phyloP scores from a whole-genome alignment of 2,797 vertebrate species.

The Orientallactaga sibirica region DNA sequence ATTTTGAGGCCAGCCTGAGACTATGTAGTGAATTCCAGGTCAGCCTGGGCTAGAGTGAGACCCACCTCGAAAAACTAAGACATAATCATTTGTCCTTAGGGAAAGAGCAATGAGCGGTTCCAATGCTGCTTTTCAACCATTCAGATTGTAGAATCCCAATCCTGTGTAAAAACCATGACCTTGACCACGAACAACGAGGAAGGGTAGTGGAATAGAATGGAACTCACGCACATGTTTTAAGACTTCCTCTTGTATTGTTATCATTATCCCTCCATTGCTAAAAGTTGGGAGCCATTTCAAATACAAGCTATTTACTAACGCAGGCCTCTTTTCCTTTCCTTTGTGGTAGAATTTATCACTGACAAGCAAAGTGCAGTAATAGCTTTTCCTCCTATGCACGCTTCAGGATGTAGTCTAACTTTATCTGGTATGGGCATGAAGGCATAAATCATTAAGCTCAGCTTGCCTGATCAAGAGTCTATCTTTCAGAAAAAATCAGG shows the following conservation, averaged over 20 bases:
- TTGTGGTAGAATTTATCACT: slow-evolving; percentile 70
- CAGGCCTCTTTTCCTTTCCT: neutral
- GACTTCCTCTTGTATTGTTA: slow-evolving; percentile 39
- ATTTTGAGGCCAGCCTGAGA: too few relatives aligned
- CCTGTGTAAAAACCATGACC: slow-evolving; percentile 12
- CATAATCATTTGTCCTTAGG: slow-evolving; percentile 38
- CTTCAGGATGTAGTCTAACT: slow-evolving; percentile 72
- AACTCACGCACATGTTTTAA: neutral
- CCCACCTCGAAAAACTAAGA: slow-evolving; percentile 19
- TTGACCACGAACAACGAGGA: slow-evolving; percentile 50
- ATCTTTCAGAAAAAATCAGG: slow-evolving; percentile 81
- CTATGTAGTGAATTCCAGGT: too few relatives aligned
- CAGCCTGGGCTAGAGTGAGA: too few relatives aligned
- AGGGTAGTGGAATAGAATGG: neutral
- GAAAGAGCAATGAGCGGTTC: neutral
- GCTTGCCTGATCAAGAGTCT: slow-evolving; percentile 75
- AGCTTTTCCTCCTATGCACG: slow-evolving; percentile 29
- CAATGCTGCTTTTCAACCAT: slow-evolving; percentile 56
- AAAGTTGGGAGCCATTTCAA: slow-evolving; percentile 58
- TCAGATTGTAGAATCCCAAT: slow-evolving; percentile 54
- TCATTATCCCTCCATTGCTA: slow-evolving; percentile 46
- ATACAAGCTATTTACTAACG: slow-evolving; percentile 63
- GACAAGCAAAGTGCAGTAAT: slow-evolving; percentile 55
- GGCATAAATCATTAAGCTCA: slow-evolving; percentile 84
- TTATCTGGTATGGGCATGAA: slow-evolving; percentile 75